These are phyloP conservation scores for Laterallus jamaicensis DNA, from an alignment of 2,113 vertebrate species.

Conservation along the genomic window DNA sequence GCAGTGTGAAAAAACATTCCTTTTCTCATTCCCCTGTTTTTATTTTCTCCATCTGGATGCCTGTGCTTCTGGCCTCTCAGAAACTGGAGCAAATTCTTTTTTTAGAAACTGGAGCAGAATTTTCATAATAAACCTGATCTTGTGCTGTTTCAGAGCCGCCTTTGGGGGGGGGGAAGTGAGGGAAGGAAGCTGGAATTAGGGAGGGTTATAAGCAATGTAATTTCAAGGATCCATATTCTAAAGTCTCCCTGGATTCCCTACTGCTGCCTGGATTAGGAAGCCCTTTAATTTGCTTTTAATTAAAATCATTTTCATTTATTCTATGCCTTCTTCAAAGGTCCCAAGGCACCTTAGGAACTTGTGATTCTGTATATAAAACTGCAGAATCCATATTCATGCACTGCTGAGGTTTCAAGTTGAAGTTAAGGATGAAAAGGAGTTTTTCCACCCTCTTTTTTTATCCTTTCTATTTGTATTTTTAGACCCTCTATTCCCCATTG, in stretches of 20 bases:
- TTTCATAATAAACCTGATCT: constrained; percentile 41
- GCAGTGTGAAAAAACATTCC: not conserved
- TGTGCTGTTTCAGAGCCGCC: not conserved
- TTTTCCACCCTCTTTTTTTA: not conserved
- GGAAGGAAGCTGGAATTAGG: not conserved
- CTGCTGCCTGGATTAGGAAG: constrained; percentile 41
- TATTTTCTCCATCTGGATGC: not conserved
- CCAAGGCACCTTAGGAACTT: not conserved
- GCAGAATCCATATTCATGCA: not conserved
- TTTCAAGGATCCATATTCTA: constrained; percentile 22
- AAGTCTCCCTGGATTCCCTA: not conserved
- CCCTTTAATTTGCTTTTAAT: constrained; percentile 63
- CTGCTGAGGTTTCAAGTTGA: not conserved
- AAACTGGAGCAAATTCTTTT: constrained; percentile 36
- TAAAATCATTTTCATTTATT: constrained; percentile 58
- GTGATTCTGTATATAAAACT: not conserved
- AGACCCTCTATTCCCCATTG: not conserved
- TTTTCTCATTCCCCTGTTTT: not conserved
- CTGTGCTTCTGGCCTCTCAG: not conserved
- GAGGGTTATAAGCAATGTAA: not conserved
- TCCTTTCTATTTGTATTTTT: not conserved
- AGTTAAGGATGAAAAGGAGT: not conserved
- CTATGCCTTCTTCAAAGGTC: not conserved
- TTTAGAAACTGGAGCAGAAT: constrained; percentile 58
- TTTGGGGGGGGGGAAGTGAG: not conserved